Percentiles rank a stretch among this genome's conserved stretches.
phyloP scores from a whole-genome alignment of 64 coral and sea anemone genomes.

The Hydrozoanthus tunicans region DNA sequence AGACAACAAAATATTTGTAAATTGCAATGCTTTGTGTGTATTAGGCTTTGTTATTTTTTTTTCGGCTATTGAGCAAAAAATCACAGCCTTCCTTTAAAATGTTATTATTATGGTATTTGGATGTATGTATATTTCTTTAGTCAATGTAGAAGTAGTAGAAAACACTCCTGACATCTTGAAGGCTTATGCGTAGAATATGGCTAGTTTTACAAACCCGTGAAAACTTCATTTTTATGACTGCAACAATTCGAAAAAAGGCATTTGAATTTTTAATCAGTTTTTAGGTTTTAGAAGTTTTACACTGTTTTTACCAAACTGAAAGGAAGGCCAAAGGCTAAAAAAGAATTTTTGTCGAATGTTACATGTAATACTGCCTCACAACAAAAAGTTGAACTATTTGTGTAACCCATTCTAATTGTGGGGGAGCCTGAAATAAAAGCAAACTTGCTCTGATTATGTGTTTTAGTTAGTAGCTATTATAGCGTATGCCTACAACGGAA shows the following conservation, averaged over 20 bases:
- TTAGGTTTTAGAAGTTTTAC: conserved; percentile 19
- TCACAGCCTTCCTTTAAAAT: background rate
- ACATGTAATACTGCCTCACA: background rate
- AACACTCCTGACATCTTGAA: background rate
- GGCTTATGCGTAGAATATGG: background rate
- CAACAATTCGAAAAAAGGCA: background rate
- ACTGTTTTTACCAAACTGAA: conserved; percentile 33
- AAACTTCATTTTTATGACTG: background rate
- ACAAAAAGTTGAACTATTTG: background rate
- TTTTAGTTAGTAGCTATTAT: background rate
- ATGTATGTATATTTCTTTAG: no score
- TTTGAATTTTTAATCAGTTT: background rate
- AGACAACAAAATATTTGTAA: conserved; percentile 13
- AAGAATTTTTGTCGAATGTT: background rate
- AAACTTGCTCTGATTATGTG: background rate
- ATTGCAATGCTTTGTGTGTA: background rate
- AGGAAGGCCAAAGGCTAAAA: no score
- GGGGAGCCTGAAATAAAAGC: background rate
- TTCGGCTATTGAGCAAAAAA: background rate
- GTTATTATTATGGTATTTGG: background rate
- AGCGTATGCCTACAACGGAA: background rate
- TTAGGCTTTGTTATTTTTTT: background rate
- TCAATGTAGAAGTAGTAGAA: background rate
- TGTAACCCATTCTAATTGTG: background rate
- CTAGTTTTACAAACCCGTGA: background rate